Conservation (phyloP, 2,888 invertebrate species). For the Trissolcus brochymenae region DNA sequence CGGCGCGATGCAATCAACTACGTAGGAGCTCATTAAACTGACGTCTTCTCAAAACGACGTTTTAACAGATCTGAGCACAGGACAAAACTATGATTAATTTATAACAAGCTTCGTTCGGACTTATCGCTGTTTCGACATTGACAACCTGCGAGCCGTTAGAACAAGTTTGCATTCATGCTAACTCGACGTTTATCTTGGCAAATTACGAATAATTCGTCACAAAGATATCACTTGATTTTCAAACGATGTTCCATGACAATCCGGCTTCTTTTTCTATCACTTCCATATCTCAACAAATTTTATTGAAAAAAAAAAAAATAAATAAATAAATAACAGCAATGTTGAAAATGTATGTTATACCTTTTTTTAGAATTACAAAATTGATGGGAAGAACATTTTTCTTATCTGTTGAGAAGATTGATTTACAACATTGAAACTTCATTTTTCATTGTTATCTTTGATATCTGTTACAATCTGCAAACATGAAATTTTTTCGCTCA, state of each 20-base stretch:
- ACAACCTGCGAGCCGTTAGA: constrained; percentile 41
- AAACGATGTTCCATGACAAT: neutral
- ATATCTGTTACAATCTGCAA: constrained; percentile 2
- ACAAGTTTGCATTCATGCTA: constrained; percentile 35
- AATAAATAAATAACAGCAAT: no score
- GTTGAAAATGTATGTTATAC: no score
- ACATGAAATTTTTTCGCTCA: neutral
- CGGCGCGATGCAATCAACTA: constrained; percentile 53
- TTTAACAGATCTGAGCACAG: constrained; percentile 52
- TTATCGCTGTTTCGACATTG: constrained; percentile 29
- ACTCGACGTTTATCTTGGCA: constrained; percentile 28
- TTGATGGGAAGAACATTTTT: no score
- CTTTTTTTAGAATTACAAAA: no score
- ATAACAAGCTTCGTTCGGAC: constrained; percentile 45
- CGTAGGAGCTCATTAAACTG: constrained; percentile 56
- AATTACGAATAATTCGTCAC: constrained; percentile 27
- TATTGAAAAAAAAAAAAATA: no score
- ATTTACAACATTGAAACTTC: neutral
- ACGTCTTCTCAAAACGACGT: constrained; percentile 54
- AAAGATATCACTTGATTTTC: neutral
- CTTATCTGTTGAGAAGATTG: neutral
- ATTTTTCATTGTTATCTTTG: constrained; percentile 1
- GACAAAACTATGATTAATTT: constrained; percentile 58
- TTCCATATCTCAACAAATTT: no score
- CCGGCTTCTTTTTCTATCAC: neutral